Percentiles rank a stretch among this genome's conserved stretches.
phyloP scores from a whole-genome alignment of 1,140 invertebrate genomes.

The Eulimnadia texana region DNA sequence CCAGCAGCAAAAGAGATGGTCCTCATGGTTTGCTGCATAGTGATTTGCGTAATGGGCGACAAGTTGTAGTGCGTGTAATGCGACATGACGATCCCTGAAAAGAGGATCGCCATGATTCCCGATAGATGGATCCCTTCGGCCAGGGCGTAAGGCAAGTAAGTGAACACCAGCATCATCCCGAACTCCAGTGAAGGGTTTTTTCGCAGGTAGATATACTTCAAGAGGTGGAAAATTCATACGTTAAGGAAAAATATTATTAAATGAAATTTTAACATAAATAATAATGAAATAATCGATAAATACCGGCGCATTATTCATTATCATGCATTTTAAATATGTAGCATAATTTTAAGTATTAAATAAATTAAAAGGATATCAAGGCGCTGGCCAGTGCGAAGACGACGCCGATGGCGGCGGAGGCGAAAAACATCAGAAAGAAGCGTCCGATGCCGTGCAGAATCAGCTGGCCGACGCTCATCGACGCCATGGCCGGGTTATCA shows the following conservation, averaged over 20 bases:
- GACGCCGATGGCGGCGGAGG: constrained; percentile 92
- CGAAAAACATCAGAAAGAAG: constrained; percentile 97
- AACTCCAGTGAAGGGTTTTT: constrained; percentile 97
- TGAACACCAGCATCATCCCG: constrained; percentile 95
- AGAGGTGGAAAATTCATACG: constrained; percentile 27
- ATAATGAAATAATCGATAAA: no score
- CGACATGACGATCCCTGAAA: constrained; percentile 98
- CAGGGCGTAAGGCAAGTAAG: constrained; percentile 93
- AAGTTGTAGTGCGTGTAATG: constrained; percentile 98
- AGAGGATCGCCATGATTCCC: constrained; percentile 98
- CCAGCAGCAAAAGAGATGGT: constrained; percentile 89
- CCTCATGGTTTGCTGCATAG: constrained; percentile 97
- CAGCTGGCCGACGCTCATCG: constrained; percentile 51
- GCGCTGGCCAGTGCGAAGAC: constrained; percentile 88
- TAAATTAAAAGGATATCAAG: constrained; percentile 45
- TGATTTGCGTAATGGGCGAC: constrained; percentile 95
- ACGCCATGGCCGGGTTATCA: constrained; percentile 51
- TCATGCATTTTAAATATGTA: no score
- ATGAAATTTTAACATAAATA: background rate
- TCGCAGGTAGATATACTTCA: constrained; percentile 91
- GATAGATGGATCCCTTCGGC: constrained; percentile 94
- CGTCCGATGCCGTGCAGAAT: constrained; percentile 74
- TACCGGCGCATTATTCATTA: no score
- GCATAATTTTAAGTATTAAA: no score
- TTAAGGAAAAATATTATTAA: background rate